Evolutionary conservation across 2,888 invertebrate species (phyloP).

Genomic region (Tolmerus cingulatus): DNA sequence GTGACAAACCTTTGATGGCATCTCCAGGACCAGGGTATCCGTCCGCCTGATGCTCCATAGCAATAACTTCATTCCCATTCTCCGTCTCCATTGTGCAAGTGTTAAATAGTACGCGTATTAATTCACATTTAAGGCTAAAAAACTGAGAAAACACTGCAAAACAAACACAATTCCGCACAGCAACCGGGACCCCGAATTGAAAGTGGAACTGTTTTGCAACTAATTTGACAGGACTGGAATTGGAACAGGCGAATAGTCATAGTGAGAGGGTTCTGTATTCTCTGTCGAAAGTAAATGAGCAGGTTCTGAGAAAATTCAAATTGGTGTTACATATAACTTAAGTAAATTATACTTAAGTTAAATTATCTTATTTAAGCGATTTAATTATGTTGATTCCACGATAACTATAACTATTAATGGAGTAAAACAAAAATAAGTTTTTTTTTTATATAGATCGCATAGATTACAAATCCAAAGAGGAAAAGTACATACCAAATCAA

Average conservation of each 20-base stretch:
- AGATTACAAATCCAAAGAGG: too few species aligned
- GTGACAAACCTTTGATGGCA: background rate
- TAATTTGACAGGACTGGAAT: background rate
- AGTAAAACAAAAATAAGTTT: too few species aligned
- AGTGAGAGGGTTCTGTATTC: background rate
- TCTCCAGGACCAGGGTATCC: background rate
- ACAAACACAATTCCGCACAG: background rate
- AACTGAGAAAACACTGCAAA: background rate
- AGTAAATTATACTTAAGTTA: background rate
- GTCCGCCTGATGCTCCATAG: background rate
- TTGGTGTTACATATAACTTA: background rate
- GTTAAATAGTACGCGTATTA: background rate
- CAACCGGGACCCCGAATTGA: background rate
- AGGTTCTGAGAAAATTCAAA: background rate
- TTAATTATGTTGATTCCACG: too few species aligned
- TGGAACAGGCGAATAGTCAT: background rate
- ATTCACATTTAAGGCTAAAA: background rate
- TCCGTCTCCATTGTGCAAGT: background rate
- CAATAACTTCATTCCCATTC: background rate
- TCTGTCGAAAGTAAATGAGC: background rate
- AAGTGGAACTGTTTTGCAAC: background rate
- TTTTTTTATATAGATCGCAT: too few species aligned
- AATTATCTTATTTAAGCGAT: too few species aligned
- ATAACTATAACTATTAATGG: too few species aligned
- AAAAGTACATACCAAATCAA: too few species aligned